These are phyloP conservation scores for Neodontobutis hainanensis DNA, from an alignment of 2,113 vertebrate genomes.

Conservation along the genomic window DNA sequence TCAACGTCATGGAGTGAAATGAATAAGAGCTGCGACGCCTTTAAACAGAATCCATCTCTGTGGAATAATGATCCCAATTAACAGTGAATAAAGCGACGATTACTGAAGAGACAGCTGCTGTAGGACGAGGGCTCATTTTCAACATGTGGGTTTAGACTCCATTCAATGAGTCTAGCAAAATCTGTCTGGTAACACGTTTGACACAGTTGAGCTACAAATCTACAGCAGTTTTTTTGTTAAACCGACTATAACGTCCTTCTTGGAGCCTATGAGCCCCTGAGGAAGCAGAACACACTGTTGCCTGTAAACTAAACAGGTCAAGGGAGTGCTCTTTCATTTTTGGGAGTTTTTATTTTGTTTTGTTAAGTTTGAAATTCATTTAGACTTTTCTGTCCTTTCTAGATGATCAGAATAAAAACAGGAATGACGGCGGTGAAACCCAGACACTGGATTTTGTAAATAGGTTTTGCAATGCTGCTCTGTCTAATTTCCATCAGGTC, in stretches of 20 bases:
- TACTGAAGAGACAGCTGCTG: constrained; percentile 24
- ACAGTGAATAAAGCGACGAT: constrained; percentile 44
- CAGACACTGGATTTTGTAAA: neutral
- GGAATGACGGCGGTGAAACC: neutral
- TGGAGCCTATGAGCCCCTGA: too few relatives aligned
- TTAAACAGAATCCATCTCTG: constrained; percentile 34
- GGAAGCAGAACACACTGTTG: too few relatives aligned
- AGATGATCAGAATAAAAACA: neutral
- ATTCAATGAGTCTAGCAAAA: neutral
- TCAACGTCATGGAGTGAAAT: constrained; percentile 10
- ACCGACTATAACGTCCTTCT: too few relatives aligned
- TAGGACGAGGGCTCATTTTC: constrained; percentile 14
- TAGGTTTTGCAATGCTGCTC: neutral
- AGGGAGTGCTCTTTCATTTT: too few relatives aligned
- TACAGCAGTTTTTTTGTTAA: too few relatives aligned
- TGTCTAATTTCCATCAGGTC: neutral
- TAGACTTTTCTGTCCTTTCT: too few relatives aligned
- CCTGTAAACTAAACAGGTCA: too few relatives aligned
- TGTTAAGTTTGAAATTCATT: too few relatives aligned
- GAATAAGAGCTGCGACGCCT: constrained; percentile 23
- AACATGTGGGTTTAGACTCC: neutral
- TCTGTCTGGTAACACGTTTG: too few relatives aligned
- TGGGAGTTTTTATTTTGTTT: too few relatives aligned
- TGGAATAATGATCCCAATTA: constrained; percentile 63
- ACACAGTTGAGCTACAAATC: too few relatives aligned